Base-by-base conservation (phyloP, 2,888 invertebrate genomes). In the Coleophora deauratella region DNA sequence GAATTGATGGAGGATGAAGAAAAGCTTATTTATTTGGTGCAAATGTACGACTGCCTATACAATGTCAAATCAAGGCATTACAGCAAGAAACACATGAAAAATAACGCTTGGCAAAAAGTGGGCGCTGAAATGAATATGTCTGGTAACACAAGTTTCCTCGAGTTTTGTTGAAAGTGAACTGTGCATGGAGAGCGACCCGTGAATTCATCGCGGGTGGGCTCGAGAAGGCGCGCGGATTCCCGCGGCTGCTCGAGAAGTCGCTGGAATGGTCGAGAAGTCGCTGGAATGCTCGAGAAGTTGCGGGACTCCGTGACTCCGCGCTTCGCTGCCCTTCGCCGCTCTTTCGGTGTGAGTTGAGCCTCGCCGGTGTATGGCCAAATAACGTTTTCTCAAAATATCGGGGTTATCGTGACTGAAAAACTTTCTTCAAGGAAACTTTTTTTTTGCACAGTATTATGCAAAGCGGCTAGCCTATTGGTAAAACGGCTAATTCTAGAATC, bases 11-110 rank as follows among this genome's bases (percentile, higher is more conserved):
- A 42, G 42, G 42, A 45, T 38, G 45, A 43, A 38, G 42, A 45
- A 45, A 45, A 45, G 42, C 40, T 45, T 40, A 45, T 46, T 43
- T 38, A 41, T 46, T 46, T 44, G 41, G 41, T 41, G 41, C 45
- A 43, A 46, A 46, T 35, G 38, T 41, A 46, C n/a, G n/a, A n/a
- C n/a, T n/a, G 45, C 40, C 35, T 46, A 15, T 43, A 46, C 40
- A 46, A 46, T 46, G 40, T 40, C 10, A 43, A 42, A 40, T 42
- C 42, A 43, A 41, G 40, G 33, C 38, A 46, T 43, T 43, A 46
- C 43, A 43, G 43, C 38, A 34, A 46, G 38, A 40, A 38, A 41
- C 31, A 39, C 15, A 32, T 39, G 40, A 45, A 40, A 37, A 37
- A 38, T 37, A 38, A 44, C 27, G 39, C 43, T 32, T 43, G 43